Percentiles rank a stretch among this genome's conserved stretches.
phyloP scores from a whole-genome alignment of 2,113 vertebrate genomes.

The Synchiropus splendidus region DNA sequence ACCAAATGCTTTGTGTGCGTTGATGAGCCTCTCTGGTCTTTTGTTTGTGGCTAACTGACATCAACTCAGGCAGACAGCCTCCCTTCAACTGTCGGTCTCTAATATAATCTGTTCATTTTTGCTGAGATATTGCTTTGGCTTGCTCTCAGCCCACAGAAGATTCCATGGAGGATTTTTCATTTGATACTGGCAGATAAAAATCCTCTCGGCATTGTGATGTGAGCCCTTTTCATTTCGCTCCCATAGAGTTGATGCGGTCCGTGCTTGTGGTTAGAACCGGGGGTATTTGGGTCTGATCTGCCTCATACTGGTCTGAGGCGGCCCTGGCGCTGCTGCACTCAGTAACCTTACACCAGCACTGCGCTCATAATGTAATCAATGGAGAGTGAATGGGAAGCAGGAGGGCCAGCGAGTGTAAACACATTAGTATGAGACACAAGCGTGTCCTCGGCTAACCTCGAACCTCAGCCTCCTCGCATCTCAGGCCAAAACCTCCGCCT shows the following conservation, averaged over 20 bases:
- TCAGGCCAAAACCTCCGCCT: constrained; percentile 51
- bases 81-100: constrained; percentile 15
- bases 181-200: constrained; percentile 42
- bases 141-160: constrained; percentile 37
- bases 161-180: constrained; percentile 38
- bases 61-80: constrained; percentile 15
- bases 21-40: constrained; percentile 25
- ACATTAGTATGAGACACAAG: constrained; percentile 59
- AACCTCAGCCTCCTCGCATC: constrained; percentile 45
- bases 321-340: constrained; percentile 46
- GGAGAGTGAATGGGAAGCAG: constrained; percentile 64
- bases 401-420: constrained; percentile 63
- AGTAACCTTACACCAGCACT: constrained; percentile 64
- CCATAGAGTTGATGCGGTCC: constrained; percentile 17
- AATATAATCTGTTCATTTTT: constrained; percentile 38
- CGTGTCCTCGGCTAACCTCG: constrained; percentile 63
- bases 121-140: constrained; percentile 48
- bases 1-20: constrained; percentile 15
- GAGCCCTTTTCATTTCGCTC: constrained; percentile 42
- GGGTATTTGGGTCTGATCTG: constrained; percentile 36
- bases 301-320: constrained; percentile 27
- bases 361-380: constrained; percentile 66
- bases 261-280: constrained; percentile 25
- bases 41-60: constrained; percentile 35
- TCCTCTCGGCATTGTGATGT: constrained; percentile 27